Base-by-base conservation (phyloP, 2,797 vertebrate species). In the Corythornis leucogaster region DNA sequence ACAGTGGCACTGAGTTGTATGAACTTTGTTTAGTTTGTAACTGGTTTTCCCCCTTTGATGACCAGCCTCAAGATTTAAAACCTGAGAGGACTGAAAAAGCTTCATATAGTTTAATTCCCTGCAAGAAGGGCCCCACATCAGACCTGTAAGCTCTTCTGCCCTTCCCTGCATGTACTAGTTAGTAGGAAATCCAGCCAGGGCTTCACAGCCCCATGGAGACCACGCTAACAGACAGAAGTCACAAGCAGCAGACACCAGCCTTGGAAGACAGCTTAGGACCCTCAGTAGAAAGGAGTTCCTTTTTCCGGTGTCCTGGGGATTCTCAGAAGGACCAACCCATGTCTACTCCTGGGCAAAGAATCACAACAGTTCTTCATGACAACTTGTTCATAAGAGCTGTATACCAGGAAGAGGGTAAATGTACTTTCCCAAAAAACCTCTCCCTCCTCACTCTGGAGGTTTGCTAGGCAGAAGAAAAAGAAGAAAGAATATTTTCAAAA, bases 201-300 rank as follows among this genome's bases (percentile, higher is more conserved):
- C 26, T 77, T 67, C 6, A 3, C 1, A 0, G 54, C 12, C 21
- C 5, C 11, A 8, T 8, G 15, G 20, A 28, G 15, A 46, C 6
- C 5, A 15, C 9, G 38, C 1, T 3, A 54, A 46, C 20, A 22
- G 76, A 18, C 17, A 81, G 31, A 64, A 82, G 54, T 20, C 70
- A 81, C 31, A 38, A 40, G n/a, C n/a, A 82, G 64, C 51, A 68
- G 42, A 28, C 43, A 25, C 33, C 33, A 78, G 24, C 24, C 21
- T 46, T 42, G 38, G 11, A 48, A 15, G 9, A 48, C 14, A 77
- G 10, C 12, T 74, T 50, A 55, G 35, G 17, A 51, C 9, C 4
- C 8, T 50, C 0, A 0, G 22, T 28, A 57, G 46, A 48, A 80
- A 42, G n/a, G 6, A 61, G 15, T 15, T 80, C 69, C 5, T 71